Evolutionary conservation across 1,140 invertebrate species (phyloP).

Genomic region (Sinonovacula constricta): DNA sequence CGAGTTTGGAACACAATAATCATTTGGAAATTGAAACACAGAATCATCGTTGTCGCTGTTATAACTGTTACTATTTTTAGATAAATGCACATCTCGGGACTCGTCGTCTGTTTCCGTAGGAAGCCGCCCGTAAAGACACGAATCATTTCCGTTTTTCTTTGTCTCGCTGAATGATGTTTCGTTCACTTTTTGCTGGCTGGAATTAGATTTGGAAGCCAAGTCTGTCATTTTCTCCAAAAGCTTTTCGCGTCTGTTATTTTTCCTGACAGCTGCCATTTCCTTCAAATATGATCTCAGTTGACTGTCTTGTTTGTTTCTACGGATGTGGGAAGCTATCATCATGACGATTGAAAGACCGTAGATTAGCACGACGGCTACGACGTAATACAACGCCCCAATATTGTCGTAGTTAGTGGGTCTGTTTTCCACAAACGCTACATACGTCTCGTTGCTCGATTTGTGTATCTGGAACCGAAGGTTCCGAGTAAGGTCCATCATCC

Average conservation of each 20-base stretch:
- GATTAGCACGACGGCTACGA: slow-evolving; percentile 76
- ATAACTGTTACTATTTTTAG: slow-evolving; percentile 53
- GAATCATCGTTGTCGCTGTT: slow-evolving; percentile 56
- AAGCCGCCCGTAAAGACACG: slow-evolving; percentile 3
- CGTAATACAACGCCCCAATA: slow-evolving; percentile 76
- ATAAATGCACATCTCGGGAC: slow-evolving; percentile 50
- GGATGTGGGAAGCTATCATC: slow-evolving; percentile 78
- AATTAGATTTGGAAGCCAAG: slow-evolving; percentile 53
- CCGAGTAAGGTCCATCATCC: slow-evolving; percentile 66
- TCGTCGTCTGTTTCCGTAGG: slow-evolving; percentile 56
- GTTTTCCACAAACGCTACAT: slow-evolving; percentile 64
- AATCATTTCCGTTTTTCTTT: slow-evolving; percentile 28
- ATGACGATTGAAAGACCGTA: slow-evolving; percentile 77
- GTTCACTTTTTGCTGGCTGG: slow-evolving; percentile 18
- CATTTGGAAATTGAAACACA: slow-evolving; percentile 52
- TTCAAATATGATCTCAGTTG: slow-evolving; percentile 74
- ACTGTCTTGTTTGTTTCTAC: slow-evolving; percentile 76
- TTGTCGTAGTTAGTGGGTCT: slow-evolving; percentile 64
- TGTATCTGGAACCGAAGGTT: slow-evolving; percentile 63
- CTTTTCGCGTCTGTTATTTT: slow-evolving; percentile 71
- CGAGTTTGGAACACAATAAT: slow-evolving; percentile 32
- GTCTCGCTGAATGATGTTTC: slow-evolving; percentile 29
- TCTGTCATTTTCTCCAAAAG: slow-evolving; percentile 64
- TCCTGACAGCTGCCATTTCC: slow-evolving; percentile 73
- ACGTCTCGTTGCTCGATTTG: slow-evolving; percentile 60